Evolutionary conservation across 2,797 vertebrate species (phyloP), one percentile per base, ranked within the genome.

Genomic region (Echiichthys vipera): DNA sequence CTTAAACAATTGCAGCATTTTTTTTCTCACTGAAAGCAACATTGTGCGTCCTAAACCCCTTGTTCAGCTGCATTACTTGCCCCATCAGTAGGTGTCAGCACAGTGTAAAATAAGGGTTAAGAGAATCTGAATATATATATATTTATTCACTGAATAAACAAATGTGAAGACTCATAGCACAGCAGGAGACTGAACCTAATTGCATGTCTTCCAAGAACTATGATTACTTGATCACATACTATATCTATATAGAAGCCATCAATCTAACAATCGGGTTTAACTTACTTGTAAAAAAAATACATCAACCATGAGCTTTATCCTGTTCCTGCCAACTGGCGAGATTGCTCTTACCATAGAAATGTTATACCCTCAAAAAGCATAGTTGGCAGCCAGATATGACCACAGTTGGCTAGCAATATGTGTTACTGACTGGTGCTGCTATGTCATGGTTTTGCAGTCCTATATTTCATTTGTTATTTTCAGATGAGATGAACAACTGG

Each of bases 11-110:
- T 6, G 2, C 2, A 8, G 3, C 5, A 36, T 1, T 29, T 0
- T 1, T 29, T 12, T 24, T 34, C 9, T 55, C 0, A 29, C 0
- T 59, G 8, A 50, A 50, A 50, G n/a, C n/a, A 34, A 7, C 32
- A 29, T 2, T 10, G 5, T 54, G 8, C 13, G 20, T 43, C 29
- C 25, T 54, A 39, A 51, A 36, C 12, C 4, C 5, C 11, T n/a
- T 27, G 14, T 37, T 29, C 13, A 32, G 22, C 53, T 81, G 51
- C 39, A 63, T 72, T 72, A 84, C 81, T 15, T 87, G 45, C 88
- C 83, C 78, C 10, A 68, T 75, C 92, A 91, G 81, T 83, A 92
- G 90, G 71, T 89, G 92, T 91, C 91, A 92, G 74, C 81, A 68
- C 27, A 45, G 70, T 17, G 71, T 70, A 62, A 80, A 80, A 55